Percentiles rank a stretch among this genome's conserved stretches.
These are phyloP conservation scores for Drosophila tsacasi DNA, from an alignment of 1,140 invertebrate species.

Conservation along the genomic window DNA sequence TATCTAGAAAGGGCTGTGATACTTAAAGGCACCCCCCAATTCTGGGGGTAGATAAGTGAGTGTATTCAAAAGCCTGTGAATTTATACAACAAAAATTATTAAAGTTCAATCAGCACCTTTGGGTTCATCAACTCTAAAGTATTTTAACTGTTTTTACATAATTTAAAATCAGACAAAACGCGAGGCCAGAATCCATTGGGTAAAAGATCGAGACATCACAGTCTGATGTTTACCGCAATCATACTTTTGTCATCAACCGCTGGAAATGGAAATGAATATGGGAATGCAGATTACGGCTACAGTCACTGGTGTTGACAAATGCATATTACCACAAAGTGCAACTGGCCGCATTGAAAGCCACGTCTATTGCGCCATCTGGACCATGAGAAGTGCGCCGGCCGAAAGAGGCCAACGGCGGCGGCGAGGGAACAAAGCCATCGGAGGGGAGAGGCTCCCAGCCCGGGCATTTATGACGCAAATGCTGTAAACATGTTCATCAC, in stretches of 20 bases:
- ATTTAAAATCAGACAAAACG: neutral
- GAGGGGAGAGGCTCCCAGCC: neutral
- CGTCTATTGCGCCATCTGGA: conserved; percentile 58
- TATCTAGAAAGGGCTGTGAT: no score
- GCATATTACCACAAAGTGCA: conserved; percentile 67
- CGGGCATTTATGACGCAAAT: conserved; percentile 64
- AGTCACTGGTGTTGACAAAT: conserved; percentile 66
- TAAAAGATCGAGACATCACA: neutral
- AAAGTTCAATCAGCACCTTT: no score
- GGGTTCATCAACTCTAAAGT: neutral
- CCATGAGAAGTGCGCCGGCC: conserved; percentile 28
- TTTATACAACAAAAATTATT: no score
- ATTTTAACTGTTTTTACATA: neutral
- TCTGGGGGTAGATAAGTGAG: no score
- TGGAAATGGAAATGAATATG: neutral
- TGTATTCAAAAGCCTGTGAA: no score
- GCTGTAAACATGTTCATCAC: conserved; percentile 71
- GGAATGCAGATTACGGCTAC: conserved; percentile 24
- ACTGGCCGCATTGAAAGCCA: conserved; percentile 66
- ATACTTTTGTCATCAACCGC: neutral
- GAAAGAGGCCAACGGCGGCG: conserved; percentile 25
- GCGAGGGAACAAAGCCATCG: conserved; percentile 8
- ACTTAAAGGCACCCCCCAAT: no score
- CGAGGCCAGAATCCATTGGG: neutral
- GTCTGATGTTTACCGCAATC: conserved; percentile 8